phyloP scores from a whole-genome alignment of 1,140 invertebrate species.

The Asbolus verrucosus region DNA sequence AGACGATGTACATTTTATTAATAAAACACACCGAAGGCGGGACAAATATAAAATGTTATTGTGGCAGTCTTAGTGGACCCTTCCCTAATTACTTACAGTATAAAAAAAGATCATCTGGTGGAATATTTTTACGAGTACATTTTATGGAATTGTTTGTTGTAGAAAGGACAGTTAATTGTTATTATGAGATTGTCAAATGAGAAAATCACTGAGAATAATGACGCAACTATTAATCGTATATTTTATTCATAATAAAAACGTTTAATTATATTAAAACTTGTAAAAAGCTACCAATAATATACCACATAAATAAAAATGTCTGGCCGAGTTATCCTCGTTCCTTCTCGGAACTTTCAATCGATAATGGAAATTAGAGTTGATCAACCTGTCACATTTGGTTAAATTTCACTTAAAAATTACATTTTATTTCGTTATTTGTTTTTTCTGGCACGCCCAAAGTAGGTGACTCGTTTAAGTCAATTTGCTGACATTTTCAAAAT shows the following conservation, averaged over 20 bases:
- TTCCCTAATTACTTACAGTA: background rate
- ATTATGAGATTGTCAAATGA: slow-evolving; percentile 6
- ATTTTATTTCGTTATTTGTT: background rate
- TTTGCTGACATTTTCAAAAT: too few relatives aligned
- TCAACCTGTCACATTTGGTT: slow-evolving; percentile 28
- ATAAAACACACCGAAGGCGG: background rate
- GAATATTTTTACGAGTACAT: slow-evolving; percentile 32
- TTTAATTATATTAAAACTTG: too few relatives aligned
- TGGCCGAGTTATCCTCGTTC: slow-evolving; percentile 1
- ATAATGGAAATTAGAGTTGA: slow-evolving; percentile 35
- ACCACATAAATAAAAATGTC: slow-evolving; percentile 33
- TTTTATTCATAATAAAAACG: slow-evolving; percentile 29
- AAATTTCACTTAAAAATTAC: slow-evolving; percentile 20
- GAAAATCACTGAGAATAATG: slow-evolving; percentile 1
- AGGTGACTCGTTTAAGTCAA: too few relatives aligned
- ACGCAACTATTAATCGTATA: slow-evolving; percentile 16
- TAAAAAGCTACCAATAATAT: too few relatives aligned
- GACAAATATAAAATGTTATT: slow-evolving; percentile 2
- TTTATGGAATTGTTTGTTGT: slow-evolving; percentile 36
- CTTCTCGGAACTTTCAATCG: slow-evolving; percentile 12
- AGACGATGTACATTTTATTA: slow-evolving; percentile 10
- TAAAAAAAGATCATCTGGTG: slow-evolving; percentile 19
- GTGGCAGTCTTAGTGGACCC: background rate
- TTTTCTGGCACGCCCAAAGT: too few relatives aligned
- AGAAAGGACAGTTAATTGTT: slow-evolving; percentile 25